Evolutionary conservation across 2,888 invertebrate genomes (phyloP), one percentile per base, ranked within the genome.

Genomic region (Hypselothyrea guttata): DNA sequence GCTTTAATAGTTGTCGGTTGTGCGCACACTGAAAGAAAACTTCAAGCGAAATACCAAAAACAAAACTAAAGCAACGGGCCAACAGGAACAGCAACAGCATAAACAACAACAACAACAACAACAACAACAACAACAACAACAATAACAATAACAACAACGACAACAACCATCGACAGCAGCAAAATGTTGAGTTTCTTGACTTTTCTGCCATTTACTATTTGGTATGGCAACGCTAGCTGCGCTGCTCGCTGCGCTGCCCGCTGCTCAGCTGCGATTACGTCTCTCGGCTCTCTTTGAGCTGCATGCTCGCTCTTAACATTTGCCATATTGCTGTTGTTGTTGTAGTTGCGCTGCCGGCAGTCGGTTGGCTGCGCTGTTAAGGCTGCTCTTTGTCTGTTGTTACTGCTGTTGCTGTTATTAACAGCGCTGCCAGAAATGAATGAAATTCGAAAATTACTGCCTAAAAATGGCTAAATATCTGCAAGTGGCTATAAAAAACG

Each of bases 171-270:
- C 13, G 13, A 30, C n/a, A 28, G 5, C 22, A 35, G 16, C 51
- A 62, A 73, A 76, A 67, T 67, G 64, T 77, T 61, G 84, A 78
- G 84, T 84, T 78, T 78, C 77, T 78, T 78, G 77, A 84, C 77
- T 84, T 84, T 78, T 81, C 84, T 73, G 71, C 67, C 64, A 63
- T 66, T n/a, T 71, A 61, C 67, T 54, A 70, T 70, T 71, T 71
- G 53, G 72, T 70, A 56, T 48, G 31, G 42, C 57, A 71, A 38
- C 5, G 49, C 46, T 64, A 33, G 12, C 16, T 18, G 15, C 30
- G 55, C 41, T 41, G 44, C 31, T 12, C 22, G 35, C 28, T 12
- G 18, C 9, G 7, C n/a, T n/a, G n/a, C n/a, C n/a, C n/a, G n/a
- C n/a, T n/a, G n/a, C n/a, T n/a, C 22, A 33, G 35, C 28, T 12